Evolutionary conservation across 2,113 vertebrate genomes (phyloP), one percentile per base, ranked within the genome.

Genomic region (Pygoscelis adeliae): DNA sequence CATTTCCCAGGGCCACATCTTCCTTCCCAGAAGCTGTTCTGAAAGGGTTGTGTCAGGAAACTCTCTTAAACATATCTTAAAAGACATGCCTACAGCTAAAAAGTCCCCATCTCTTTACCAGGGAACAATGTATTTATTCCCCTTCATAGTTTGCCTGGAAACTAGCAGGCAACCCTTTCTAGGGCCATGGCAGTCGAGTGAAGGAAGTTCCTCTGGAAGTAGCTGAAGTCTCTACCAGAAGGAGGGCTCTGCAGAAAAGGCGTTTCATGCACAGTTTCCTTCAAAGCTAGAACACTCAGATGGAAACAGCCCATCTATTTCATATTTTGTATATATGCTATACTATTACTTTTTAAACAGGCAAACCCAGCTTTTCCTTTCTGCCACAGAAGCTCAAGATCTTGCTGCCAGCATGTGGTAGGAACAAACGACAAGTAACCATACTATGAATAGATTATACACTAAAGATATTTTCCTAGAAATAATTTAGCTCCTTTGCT

Each of bases 101-200:
- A 73, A 8, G 2, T 40, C 42, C 9, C 18, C 42, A 5, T 26
- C 25, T 62, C 27, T 77, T 47, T 78, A 47, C 19, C 13, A 77
- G 16, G 30, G 27, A 81, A 56, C 11, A 44, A 59, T 3, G 27
- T 8, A 19, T 53, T 66, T 70, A 78, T 53, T 79, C 21, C 25
- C 13, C 14, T 65, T 59, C 9, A 15, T 14, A 52, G 23, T 23
- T 61, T 80, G 58, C 38, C 70, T 59, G 84, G 65, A 63, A 62
- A 32, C 18, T 20, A 42, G 23, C 47, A 78, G 13, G 42, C 4
- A 4, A 76, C 12, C 14, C 50, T 78, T 66, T 47, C 11, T 4
- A 81, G 34, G 30, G 44, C 13, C 46, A 49, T 8, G 47, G 38
- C 15, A 80, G 49, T 18, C 0, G 0, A 36, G 11, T 30, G n/a